These are phyloP conservation scores for Exaiptasia diaphana DNA, from an alignment of 64 coral and sea anemone genomes.

Conservation along the genomic window DNA sequence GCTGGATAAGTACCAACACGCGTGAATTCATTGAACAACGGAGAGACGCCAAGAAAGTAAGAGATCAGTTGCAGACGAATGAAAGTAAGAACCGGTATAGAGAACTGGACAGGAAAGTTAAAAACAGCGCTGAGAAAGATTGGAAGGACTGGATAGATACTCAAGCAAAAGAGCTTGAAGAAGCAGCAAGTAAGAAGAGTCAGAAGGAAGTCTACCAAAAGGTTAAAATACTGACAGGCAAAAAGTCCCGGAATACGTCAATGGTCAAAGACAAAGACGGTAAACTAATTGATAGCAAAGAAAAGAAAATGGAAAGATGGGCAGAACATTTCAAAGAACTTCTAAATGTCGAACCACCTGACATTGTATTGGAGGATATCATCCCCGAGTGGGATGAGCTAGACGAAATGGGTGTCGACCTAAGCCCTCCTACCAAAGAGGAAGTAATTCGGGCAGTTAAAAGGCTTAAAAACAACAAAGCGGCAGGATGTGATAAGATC, in stretches of 20 bases:
- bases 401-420: background rate
- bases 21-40: background rate
- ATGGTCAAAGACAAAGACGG: slow-evolving; percentile 6
- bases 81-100: background rate
- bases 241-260: background rate
- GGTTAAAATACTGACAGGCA: background rate
- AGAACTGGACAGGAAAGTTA: background rate
- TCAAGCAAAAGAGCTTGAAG: background rate
- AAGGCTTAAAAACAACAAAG: background rate
- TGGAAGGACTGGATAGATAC: background rate
- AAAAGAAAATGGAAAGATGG: background rate
- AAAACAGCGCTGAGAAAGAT: slow-evolving; percentile 18
- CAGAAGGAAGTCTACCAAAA: background rate
- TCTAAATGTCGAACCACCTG: background rate
- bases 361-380: no score
- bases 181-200: background rate
- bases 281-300: background rate
- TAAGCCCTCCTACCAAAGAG: background rate
- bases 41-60: background rate
- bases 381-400: background rate
- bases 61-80: no score
- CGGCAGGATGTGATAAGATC: background rate
- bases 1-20: background rate
- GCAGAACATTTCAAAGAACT: slow-evolving; percentile 18
- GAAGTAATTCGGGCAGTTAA: background rate